A percentile compares a stretch with the other conserved stretches of the same genome.
phyloP scores from a whole-genome alignment of 1,140 invertebrate genomes.

The Teleogryllus occipitalis region DNA sequence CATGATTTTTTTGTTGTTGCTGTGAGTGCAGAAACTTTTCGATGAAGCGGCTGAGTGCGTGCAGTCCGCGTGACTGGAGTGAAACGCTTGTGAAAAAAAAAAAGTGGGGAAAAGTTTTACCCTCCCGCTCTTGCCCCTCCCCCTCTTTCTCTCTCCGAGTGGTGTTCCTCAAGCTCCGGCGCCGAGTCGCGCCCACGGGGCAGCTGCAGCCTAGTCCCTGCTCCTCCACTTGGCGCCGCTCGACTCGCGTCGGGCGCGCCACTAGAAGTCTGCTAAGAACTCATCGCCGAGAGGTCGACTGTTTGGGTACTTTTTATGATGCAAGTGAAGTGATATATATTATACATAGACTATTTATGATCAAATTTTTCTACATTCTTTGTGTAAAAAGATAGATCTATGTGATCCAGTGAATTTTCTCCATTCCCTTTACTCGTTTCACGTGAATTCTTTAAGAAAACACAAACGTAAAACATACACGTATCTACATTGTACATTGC shows the following conservation, averaged over 20 bases:
- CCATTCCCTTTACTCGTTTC: background rate
- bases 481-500: slow-evolving; percentile 4
- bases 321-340: background rate
- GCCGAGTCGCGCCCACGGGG: no score
- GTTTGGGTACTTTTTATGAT: background rate
- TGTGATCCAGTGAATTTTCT: background rate
- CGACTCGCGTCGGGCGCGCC: background rate
- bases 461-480: slow-evolving; percentile 4
- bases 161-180: no score
- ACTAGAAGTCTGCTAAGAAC: background rate
- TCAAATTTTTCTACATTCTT: slow-evolving; percentile 7
- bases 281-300: background rate
- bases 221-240: background rate
- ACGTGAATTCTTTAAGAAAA: background rate
- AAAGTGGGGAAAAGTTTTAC: no score
- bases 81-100: no score
- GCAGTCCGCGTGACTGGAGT: no score
- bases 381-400: background rate
- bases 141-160: no score
- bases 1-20: no score
- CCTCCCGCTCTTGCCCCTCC: no score
- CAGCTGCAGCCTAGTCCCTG: no score
- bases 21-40: no score
- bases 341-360: background rate
- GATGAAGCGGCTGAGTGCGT: no score